Evolutionary conservation across 2,797 vertebrate genomes (phyloP), one percentile per base, ranked within the genome.

Genomic region (Anas bahamensis): DNA sequence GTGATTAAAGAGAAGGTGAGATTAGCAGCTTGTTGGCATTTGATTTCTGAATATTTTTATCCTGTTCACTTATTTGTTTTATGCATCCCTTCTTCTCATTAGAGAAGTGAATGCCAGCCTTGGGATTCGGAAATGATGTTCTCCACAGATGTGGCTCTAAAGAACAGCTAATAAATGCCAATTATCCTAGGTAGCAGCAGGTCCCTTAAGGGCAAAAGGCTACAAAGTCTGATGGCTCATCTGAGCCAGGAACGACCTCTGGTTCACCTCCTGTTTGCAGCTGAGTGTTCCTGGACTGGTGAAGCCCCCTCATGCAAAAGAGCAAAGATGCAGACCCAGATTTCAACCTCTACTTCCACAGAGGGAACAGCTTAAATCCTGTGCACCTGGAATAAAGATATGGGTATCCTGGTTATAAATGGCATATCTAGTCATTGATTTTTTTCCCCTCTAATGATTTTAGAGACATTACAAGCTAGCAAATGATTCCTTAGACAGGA

Each of bases 101-200:
- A 88, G 22, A 76, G 65, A 94, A 94, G 59, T 71, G 55, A 90
- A 77, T 77, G 83, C 53, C 37, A 88, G 75, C 48, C 79, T 85
- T 52, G 63, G 64, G 73, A 81, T 73, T 82, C 46, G 65, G 77
- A 72, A 87, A 75, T 13, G 2, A 21, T 63, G 60, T 66, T 85
- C 48, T 90, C 56, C 31, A 59, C 79, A 88, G 74, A 57, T 81
- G 66, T 5, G 9, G 59, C 79, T 72, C 68, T 77, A 56, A 82
- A 70, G 70, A 92, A 35, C n/a, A 53, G 66, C 77, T 86, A 79
- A 77, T 90, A 94, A 93, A 68, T 78, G 52, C 65, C 89, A 66
- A 17, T 86, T 74, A 69, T 73, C 24, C 85, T 53, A n/a, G 72
- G 64, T 29, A 63, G 71, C 75, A 86, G 83, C 83, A 80, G 29